These are phyloP conservation scores for Onychostruthus taczanowskii DNA, from an alignment of 2,113 vertebrate genomes.

Conservation along the genomic window DNA sequence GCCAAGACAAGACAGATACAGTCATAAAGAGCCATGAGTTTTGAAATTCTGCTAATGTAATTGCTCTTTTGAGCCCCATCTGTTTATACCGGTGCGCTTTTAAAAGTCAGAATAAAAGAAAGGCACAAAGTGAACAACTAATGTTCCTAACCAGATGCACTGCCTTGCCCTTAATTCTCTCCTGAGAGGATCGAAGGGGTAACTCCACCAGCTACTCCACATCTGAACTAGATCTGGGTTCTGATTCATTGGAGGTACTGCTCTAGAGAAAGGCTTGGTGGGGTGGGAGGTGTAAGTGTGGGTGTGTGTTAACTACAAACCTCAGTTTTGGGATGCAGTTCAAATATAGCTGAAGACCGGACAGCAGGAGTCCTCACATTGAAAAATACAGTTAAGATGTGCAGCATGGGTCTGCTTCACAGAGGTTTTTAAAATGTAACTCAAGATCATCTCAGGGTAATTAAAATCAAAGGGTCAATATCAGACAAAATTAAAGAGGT, in stretches of 20 bases:
- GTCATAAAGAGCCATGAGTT: background rate
- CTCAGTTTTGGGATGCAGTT: background rate
- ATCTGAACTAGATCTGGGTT: background rate
- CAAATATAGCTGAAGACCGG: slow-evolving; percentile 17
- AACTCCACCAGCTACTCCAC: background rate
- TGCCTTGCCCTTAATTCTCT: background rate
- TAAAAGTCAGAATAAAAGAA: background rate
- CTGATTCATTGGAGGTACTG: background rate
- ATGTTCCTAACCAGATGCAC: background rate
- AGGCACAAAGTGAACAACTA: background rate
- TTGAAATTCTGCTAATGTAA: background rate
- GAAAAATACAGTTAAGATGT: slow-evolving; percentile 12
- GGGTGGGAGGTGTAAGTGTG: background rate
- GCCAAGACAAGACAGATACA: background rate
- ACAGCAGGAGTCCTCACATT: background rate
- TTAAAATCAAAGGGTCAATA: slow-evolving; percentile 33
- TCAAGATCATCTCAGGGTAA: slow-evolving; percentile 19
- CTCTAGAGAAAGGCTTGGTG: background rate
- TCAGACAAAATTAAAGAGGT: slow-evolving; percentile 10
- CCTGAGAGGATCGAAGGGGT: fast-evolving
- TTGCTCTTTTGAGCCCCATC: background rate
- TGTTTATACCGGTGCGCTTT: background rate
- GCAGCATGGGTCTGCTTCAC: background rate
- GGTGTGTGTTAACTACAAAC: background rate
- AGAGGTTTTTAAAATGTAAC: slow-evolving; percentile 15